phyloP scores from a whole-genome alignment of 2,113 vertebrate genomes.

The Callithrix jacchus region DNA sequence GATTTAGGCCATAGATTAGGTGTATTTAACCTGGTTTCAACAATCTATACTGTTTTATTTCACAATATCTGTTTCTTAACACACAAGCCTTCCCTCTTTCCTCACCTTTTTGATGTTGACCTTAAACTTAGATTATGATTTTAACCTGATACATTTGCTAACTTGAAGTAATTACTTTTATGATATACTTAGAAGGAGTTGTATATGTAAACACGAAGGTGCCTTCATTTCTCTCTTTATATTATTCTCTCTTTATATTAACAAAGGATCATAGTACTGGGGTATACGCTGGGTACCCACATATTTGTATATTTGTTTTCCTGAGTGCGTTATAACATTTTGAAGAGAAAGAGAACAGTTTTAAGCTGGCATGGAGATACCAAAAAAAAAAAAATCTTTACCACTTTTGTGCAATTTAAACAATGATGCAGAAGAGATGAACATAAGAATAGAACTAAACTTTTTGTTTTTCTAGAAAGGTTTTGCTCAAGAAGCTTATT shows the following conservation, averaged over 20 bases:
- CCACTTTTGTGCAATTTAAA: background rate
- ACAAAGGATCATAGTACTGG: background rate
- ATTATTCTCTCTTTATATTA: slow-evolving; percentile 82
- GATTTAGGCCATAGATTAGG: slow-evolving; percentile 35
- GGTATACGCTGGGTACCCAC: background rate
- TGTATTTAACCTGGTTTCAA: slow-evolving; percentile 52
- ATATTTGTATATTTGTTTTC: slow-evolving; percentile 43
- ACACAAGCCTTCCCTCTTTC: slow-evolving; percentile 30
- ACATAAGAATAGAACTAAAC: background rate
- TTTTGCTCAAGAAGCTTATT: background rate
- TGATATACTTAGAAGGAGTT: slow-evolving; percentile 79
- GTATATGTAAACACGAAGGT: slow-evolving; percentile 75
- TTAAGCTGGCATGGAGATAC: background rate
- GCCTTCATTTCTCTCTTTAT: slow-evolving; percentile 76
- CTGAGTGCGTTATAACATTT: background rate
- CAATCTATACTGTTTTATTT: slow-evolving; percentile 50
- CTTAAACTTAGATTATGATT: slow-evolving; percentile 67
- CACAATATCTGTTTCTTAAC: slow-evolving; percentile 59
- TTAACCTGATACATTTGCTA: slow-evolving; percentile 77
- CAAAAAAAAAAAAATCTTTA: background rate
- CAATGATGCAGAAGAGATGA: background rate
- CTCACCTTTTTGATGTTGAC: slow-evolving; percentile 61
- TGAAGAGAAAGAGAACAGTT: slow-evolving; percentile 47
- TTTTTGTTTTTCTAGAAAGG: background rate
- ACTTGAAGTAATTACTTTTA: slow-evolving; percentile 84